Evolutionary conservation across 2,888 invertebrate genomes (phyloP), one percentile per base, ranked within the genome.

Genomic region (Linnaemya tessellans): DNA sequence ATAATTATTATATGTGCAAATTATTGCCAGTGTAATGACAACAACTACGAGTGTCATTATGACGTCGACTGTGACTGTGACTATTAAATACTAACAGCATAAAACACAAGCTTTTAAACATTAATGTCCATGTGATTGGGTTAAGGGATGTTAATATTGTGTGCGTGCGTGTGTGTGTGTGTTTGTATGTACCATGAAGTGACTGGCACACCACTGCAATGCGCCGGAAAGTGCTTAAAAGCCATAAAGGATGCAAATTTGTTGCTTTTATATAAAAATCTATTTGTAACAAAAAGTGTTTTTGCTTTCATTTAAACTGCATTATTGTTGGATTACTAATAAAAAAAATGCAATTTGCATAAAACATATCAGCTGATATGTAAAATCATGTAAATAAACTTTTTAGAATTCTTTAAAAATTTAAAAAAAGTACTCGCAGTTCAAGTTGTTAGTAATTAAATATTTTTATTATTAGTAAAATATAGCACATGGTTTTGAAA

Each of bases 171-270:
- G 38, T 41, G 38, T 7, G 38, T 41, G 13, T 62, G 30, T 35
- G 35, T 15, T 38, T 54, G 25, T 49, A 18, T 30, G 30, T n/a
- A 38, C 38, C 22, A 58, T 18, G 18, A 9, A 43, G 51, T 35
- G 67, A 64, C 56, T 70, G 54, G 81, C 22, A 49, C 62, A 67
- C 22, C n/a, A 64, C 81, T 77, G 81, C 81, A 81, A 49, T 70
- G 75, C 75, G 56, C 75, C 70, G 68, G 81, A 75, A 81, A 75
- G 54, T 70, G 62, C 10, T 70, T 56, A 70, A 75, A 81, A 70
- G 62, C 46, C 70, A 81, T 81, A 81, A 70, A 75, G 46, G 75
- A 70, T 81, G 62, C 64, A 81, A 71, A 64, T 73, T 62, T 73
- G 46, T 73, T 25, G 54, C 18, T 0, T 56, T 56, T 56, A 46